Base-by-base conservation (phyloP, 2,888 invertebrate species). In the Agonopterix subpropinquella region DNA sequence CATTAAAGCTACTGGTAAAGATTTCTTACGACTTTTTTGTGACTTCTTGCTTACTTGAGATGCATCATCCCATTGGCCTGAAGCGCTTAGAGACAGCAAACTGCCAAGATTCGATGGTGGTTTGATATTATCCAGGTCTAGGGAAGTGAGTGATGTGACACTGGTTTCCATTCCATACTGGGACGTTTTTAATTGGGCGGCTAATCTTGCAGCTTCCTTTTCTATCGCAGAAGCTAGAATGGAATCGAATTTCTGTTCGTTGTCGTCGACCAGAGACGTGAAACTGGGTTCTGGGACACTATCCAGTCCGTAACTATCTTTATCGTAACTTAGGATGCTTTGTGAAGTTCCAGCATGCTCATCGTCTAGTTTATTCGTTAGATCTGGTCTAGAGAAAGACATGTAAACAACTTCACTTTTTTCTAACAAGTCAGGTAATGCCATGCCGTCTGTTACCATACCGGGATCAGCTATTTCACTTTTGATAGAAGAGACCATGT, bases 61-160 rank as follows among this genome's bases (percentile, higher is more conserved):
- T 0, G 73, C 56, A 10, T 88, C 86, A 43, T 91, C 91, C 77
- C 81, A 90, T 41, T 87, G 89, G 0, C 89, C 89, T 0, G 90
- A 86, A 0, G 77, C 79, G 50, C 83, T 87, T 1, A 87, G 73
- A 0, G 93, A 93, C 10, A 91, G 58, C 1, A 93, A 69, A 54
- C 93, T 93, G 41, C 94, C 94, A 82, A 95, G 91, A 46, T 93
- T 90, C 0, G 95, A 95, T 0, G 95, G 95, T 0, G 95, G 95
- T 57, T 92, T 92, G 4, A 95, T 89, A 48, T 92, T 90, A 60
- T 95, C 95, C 50, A 95, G 77, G 64, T 95, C 95, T 8, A 94
- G 70, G 0, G 91, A 92, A 0, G 86, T 80, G 0, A 89, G 69
- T 18, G 93, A 93, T 4, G 90, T 89, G 2, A 89, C 87, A 56